Evolutionary conservation across 2,797 vertebrate species (phyloP), one percentile per base, ranked within the genome.

Genomic region (Pangasius krempfi): DNA sequence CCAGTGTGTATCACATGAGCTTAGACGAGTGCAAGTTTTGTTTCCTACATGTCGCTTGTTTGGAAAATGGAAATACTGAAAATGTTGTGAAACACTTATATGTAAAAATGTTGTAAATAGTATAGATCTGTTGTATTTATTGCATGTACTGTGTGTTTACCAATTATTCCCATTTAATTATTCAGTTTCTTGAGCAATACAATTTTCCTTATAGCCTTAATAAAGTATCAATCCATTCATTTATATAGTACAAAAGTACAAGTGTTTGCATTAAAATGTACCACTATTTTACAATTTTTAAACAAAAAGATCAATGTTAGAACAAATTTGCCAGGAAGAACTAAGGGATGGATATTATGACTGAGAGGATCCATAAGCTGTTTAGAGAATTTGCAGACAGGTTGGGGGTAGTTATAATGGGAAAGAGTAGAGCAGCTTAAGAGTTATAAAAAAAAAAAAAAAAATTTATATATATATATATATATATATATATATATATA

Each of bases 341-440:
- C 33, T 64, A 27, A n/a, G 8, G n/a, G 18, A 58, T 0, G 0
- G 30, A 56, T 22, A 22, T 37, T 33, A 58, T 56, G 47, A 64
- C 80, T 83, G 79, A 47, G 60, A 64, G 6, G 25, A 83, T 64
- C 60, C 60, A 83, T n/a, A 66, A 83, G 60, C 60, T 83, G 81
- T 18, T 82, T 33, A 33, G 33, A 33, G 33, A 33, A 33, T 33
- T 33, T 33, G 33, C 33, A 33, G 33, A 33, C 1, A 33, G 33
- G 33, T 33, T 33, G 33, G 33, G 33, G 33, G 33, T 1, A 33
- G 33, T 33, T 33, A 33, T 33, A 33, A 33, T 33, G 33, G 33
- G 33, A 33, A 33, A 33, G 33, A 33, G 33, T 33, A 33, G 33
- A 33, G 33, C 33, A 33, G 33, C 33, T 33, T 33, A 33, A 33